Base-by-base conservation (phyloP, 2,888 invertebrate genomes). In the Hermaeophaga mercurialis region DNA sequence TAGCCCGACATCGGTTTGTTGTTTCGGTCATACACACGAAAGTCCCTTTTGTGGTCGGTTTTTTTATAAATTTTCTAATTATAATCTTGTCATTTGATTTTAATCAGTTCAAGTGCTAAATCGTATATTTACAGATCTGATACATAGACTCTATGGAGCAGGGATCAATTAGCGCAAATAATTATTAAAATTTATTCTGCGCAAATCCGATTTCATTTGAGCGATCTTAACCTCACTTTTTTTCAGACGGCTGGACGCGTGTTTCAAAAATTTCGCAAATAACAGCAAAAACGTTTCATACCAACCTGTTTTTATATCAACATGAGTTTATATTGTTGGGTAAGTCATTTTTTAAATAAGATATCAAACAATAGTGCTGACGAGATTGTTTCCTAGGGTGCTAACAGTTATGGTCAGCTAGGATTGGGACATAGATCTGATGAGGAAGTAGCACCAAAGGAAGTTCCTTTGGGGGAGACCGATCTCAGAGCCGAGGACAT, bases 321-420 rank as follows among this genome's bases (percentile, higher is more conserved):
- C 54, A 75, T 75, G 75, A 70, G 65, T 68, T 67, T 75, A 56
- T 74, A 73, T 58, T 68, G 72, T 65, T 75, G 75, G 75, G 75
- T 75, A 71, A 72, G 73, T 64, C 38, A 28, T 48, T 46, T 45
- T 41, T 33, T 18, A 39, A 26, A 38, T 41, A 44, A 18, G 12
- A 48, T 48, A 38, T 41, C 57, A 24, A 46, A 15, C 55, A 17
- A 38, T 15, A 15, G 33, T 52, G 14, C 34, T 34, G 44, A 52
- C 18, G 45, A 50, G 11, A 54, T 52, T 7, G 15, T 57, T 55
- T 28, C 41, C 60, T 59, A 91, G 91, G 91, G 91, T 70, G 90
- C 91, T 55, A 92, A 92, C 78, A 90, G 90, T 61, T 89, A 90
- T 73, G 90, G 91, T 45, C 91, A 92, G 76, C 80, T 92, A 59